These are phyloP conservation scores for Drosophila suzukii DNA, from an alignment of 1,140 invertebrate genomes.

Conservation along the genomic window DNA sequence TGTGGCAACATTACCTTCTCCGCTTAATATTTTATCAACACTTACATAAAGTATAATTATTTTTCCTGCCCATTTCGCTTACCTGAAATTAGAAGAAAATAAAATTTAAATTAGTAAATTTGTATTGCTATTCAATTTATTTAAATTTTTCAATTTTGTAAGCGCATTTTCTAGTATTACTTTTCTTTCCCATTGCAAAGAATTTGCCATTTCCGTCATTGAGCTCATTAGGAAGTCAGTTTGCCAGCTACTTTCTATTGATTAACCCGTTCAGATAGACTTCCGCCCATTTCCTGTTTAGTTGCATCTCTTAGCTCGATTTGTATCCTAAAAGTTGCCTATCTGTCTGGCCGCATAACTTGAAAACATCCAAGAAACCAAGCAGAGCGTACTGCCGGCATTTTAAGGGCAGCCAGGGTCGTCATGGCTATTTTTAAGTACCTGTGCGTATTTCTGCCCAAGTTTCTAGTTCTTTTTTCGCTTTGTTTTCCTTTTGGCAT, in stretches of 20 bases:
- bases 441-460: slow-evolving; percentile 41
- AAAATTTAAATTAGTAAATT: not conserved
- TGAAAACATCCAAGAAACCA: slow-evolving; percentile 43
- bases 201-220: not conserved
- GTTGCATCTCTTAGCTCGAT: slow-evolving; percentile 31
- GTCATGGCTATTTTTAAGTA: slow-evolving; percentile 69
- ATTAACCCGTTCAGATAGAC: slow-evolving; percentile 30
- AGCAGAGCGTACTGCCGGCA: slow-evolving; percentile 64
- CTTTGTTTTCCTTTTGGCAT: slow-evolving; percentile 39
- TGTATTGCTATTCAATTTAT: not conserved
- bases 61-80: slow-evolving; percentile 23
- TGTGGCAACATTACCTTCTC: not conserved
- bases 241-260: slow-evolving; percentile 48
- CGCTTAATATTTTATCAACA: not conserved
- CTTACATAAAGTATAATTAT: not conserved
- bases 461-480: slow-evolving; percentile 12
- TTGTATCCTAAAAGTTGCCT: slow-evolving; percentile 10
- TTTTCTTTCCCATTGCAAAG: not conserved
- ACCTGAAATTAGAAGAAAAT: slow-evolving; percentile 56
- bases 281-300: slow-evolving; percentile 54
- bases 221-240: slow-evolving; percentile 1
- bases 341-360: slow-evolving; percentile 67
- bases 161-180: not conserved
- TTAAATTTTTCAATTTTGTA: not conserved
- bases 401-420: slow-evolving; percentile 79